Evolutionary conservation across 2,113 vertebrate genomes (phyloP).

Genomic region (Coturnix japonica): DNA sequence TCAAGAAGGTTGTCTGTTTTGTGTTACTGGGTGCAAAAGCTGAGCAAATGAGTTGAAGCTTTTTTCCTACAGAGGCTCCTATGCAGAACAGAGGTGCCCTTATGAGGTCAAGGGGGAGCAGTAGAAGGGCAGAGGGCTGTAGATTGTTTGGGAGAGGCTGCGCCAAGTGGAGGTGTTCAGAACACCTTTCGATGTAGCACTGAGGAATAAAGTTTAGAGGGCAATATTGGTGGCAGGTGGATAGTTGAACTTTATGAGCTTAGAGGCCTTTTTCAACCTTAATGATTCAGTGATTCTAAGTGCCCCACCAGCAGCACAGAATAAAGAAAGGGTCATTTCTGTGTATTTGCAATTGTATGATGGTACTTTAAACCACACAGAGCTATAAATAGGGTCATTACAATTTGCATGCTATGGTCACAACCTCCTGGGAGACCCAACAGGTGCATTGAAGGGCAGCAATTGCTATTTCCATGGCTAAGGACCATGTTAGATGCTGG

Average conservation of each 20-base stretch:
- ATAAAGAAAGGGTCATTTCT: background rate
- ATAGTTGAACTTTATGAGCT: too few relatives aligned
- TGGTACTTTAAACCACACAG: background rate
- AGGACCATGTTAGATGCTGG: background rate
- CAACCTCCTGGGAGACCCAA: background rate
- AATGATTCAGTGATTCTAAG: too few relatives aligned
- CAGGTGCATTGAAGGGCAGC: background rate
- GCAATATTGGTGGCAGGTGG: too few relatives aligned
- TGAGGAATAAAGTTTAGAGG: too few relatives aligned
- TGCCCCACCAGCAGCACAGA: accelerated
- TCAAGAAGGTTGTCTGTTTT: background rate
- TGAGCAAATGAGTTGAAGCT: background rate
- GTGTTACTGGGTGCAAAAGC: background rate
- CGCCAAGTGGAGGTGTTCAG: background rate
- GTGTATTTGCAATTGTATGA: background rate
- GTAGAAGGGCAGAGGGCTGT: background rate
- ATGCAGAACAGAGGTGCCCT: too few relatives aligned
- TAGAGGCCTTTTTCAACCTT: too few relatives aligned
- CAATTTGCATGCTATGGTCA: background rate
- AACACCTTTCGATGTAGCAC: too few relatives aligned
- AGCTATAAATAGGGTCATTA: background rate
- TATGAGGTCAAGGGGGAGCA: background rate
- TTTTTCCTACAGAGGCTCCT: background rate
- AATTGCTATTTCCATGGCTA: background rate
- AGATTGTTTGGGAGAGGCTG: background rate